These are phyloP conservation scores for Micromesistius poutassou DNA, from an alignment of 2,797 vertebrate species.

Conservation along the genomic window DNA sequence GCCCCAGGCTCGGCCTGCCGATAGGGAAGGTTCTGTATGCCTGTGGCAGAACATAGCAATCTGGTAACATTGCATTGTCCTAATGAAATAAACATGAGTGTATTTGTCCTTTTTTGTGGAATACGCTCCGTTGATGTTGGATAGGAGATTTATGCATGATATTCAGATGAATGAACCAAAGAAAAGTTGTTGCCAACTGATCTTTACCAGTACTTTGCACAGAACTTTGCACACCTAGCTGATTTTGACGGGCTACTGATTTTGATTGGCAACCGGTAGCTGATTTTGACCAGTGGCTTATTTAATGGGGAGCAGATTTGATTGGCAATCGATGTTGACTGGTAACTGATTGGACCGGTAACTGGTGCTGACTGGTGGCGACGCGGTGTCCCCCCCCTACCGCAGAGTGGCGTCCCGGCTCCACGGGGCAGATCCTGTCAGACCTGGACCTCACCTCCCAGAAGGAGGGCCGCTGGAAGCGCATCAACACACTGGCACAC, in stretches of 20 bases:
- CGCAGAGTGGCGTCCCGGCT: constrained; percentile 95
- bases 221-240: too few relatives aligned
- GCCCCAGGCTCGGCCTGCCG: too few relatives aligned
- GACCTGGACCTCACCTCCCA: constrained; percentile 96
- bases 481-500: constrained; percentile 94
- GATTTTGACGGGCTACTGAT: too few relatives aligned
- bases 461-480: constrained; percentile 91
- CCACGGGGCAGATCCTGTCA: constrained; percentile 94
- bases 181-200: too few relatives aligned
- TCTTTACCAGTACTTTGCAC: too few relatives aligned
- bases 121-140: too few relatives aligned
- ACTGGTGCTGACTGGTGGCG: neutral
- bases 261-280: neutral
- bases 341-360: neutral
- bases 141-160: neutral
- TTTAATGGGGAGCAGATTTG: neutral
- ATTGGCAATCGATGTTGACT: neutral
- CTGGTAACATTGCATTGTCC: too few relatives aligned
- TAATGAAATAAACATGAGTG: too few relatives aligned
- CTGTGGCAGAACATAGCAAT: too few relatives aligned
- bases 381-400: constrained; percentile 27
- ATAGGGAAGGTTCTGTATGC: too few relatives aligned
- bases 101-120: too few relatives aligned
- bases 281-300: neutral
- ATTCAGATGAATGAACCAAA: neutral